Conservation (phyloP, 1,140 invertebrate genomes). For the Marisa cornuarietis region DNA sequence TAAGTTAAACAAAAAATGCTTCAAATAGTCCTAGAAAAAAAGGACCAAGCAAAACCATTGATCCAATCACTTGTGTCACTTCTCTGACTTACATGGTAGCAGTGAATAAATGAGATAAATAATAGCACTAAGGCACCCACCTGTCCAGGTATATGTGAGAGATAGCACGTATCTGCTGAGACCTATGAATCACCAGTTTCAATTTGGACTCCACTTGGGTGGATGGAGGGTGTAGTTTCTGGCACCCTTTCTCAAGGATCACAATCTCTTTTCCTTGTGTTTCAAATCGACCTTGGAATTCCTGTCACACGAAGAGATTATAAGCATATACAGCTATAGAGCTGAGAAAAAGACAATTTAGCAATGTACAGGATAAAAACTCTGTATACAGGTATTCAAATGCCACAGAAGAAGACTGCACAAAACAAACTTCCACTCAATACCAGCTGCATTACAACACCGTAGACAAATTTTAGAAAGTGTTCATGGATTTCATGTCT, state of each 20-base stretch:
- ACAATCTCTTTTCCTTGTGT: slow-evolving; percentile 82
- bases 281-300: slow-evolving; percentile 69
- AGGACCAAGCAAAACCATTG: neutral
- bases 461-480: too few species aligned
- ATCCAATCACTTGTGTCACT: neutral
- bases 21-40: neutral
- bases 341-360: too few species aligned
- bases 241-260: slow-evolving; percentile 83
- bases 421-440: too few species aligned
- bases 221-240: slow-evolving; percentile 79
- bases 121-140: slow-evolving; percentile 43
- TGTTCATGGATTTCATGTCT: too few species aligned
- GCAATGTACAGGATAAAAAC: too few species aligned
- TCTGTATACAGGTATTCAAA: too few species aligned
- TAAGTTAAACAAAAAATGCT: too few species aligned
- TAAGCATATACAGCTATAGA: too few species aligned
- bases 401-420: too few species aligned
- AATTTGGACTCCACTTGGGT: slow-evolving; percentile 88
- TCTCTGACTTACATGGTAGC: neutral
- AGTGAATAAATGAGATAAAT: neutral
- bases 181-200: slow-evolving; percentile 87
- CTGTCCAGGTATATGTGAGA: slow-evolving; percentile 88
- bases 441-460: too few species aligned
- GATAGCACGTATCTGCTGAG: slow-evolving; percentile 88
- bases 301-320: slow-evolving; percentile 40